Evolutionary conservation across 1,140 invertebrate species (phyloP).

Genomic region (Drosophila sechellia): DNA sequence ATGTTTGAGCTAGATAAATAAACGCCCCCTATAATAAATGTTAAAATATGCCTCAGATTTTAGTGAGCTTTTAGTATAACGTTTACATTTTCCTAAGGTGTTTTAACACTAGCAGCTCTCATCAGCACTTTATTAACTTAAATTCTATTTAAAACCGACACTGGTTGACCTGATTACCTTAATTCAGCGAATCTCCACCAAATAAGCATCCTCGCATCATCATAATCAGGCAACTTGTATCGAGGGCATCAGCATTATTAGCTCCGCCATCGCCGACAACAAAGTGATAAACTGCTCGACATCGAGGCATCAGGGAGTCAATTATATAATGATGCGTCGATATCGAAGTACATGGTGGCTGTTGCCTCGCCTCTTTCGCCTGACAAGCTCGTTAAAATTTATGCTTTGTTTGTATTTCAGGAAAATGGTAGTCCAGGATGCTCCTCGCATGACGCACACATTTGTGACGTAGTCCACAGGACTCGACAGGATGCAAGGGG

Average conservation of each 20-base stretch:
- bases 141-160: constrained; percentile 9
- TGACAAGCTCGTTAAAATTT: constrained; percentile 62
- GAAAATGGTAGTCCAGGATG: constrained; percentile 2
- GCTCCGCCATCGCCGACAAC: constrained; percentile 37
- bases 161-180: constrained; percentile 22
- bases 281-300: constrained; percentile 58
- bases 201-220: constrained; percentile 17
- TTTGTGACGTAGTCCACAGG: constrained; percentile 27
- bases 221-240: constrained; percentile 23
- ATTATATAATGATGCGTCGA: constrained; percentile 52
- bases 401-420: constrained; percentile 49
- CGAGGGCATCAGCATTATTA: constrained; percentile 37
- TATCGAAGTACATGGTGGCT: constrained; percentile 20
- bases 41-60: too few relatives aligned
- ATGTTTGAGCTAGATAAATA: neutral
- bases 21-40: neutral
- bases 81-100: too few relatives aligned
- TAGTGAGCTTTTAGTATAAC: too few relatives aligned
- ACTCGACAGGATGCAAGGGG: constrained; percentile 7
- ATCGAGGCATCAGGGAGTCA: constrained; percentile 54
- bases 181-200: constrained; percentile 25
- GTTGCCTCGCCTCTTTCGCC: constrained; percentile 25
- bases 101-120: too few relatives aligned
- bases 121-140: neutral
- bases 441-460: constrained; percentile 37